phyloP scores from a whole-genome alignment of 2,888 invertebrate genomes.

The Melieria picta region DNA sequence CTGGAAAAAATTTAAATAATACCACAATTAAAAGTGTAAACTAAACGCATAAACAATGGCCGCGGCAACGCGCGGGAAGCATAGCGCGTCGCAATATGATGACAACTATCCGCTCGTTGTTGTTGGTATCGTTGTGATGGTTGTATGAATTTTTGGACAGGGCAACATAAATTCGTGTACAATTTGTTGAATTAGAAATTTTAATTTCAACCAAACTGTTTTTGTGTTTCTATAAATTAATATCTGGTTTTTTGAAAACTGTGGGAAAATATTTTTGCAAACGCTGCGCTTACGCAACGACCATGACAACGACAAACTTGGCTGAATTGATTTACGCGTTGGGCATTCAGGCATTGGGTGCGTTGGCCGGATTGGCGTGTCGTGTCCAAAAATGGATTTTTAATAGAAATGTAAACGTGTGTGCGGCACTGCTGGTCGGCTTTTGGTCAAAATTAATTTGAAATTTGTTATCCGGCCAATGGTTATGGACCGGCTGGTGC shows the following conservation, averaged over 20 bases:
- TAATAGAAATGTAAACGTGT: no score
- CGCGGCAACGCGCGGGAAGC: no score
- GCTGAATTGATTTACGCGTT: no score
- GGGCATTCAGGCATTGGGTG: no score
- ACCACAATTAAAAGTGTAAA: constrained; percentile 28
- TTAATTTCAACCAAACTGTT: constrained; percentile 58
- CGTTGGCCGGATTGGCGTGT: no score
- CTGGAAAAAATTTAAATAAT: constrained; percentile 18
- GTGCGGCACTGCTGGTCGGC: no score
- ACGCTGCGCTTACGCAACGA: constrained; percentile 9
- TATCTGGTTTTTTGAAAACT: constrained; percentile 41
- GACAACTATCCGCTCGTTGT: not conserved
- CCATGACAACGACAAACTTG: not conserved
- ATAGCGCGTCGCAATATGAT: no score
- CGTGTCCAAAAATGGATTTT: no score
- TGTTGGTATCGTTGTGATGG: constrained; percentile 21
- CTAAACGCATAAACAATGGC: constrained; percentile 29
- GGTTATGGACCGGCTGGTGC: not conserved
- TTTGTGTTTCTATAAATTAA: constrained; percentile 19
- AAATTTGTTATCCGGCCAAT: no score
- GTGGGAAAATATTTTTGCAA: constrained; percentile 54
- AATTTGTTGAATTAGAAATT: constrained; percentile 59
- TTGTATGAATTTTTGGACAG: constrained; percentile 42
- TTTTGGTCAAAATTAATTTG: no score
- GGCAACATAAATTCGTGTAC: constrained; percentile 24